Conservation (phyloP, 1,140 invertebrate genomes). For the Sitobion miscanthi region DNA sequence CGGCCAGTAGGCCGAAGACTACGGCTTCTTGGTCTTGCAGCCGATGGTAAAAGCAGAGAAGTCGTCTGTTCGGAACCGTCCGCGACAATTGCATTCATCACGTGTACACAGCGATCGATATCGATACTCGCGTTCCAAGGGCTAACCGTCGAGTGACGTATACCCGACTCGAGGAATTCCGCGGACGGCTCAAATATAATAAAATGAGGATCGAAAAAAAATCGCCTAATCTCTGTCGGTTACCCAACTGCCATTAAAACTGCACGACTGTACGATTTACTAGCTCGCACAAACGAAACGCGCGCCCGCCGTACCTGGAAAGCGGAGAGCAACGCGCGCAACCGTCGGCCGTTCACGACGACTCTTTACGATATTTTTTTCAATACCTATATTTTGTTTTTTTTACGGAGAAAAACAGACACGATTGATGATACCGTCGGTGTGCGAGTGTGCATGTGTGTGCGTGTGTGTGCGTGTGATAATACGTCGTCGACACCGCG, state of each 20-base stretch:
- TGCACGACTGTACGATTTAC: neutral
- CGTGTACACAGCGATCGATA: neutral
- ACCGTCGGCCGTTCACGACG: neutral
- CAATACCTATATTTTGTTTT: slow-evolving; percentile 7
- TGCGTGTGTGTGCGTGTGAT: neutral
- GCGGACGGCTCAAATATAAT: neutral
- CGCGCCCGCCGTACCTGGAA: neutral
- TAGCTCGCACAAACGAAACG: neutral
- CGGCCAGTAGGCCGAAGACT: neutral
- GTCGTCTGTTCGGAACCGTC: neutral
- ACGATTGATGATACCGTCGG: neutral
- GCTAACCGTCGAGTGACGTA: too few species aligned
- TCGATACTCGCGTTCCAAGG: neutral
- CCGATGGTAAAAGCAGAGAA: neutral
- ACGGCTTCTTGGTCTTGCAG: neutral
- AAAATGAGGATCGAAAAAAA: neutral
- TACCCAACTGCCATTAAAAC: neutral
- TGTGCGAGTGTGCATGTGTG: neutral
- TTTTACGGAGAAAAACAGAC: neutral
- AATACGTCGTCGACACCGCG: neutral
- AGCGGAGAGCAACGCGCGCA: neutral
- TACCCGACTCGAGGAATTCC: too few species aligned
- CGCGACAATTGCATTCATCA: neutral
- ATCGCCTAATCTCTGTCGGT: neutral
- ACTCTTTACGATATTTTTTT: neutral